phyloP scores from a whole-genome alignment of 2,113 vertebrate genomes.

The Poeciliopsis occidentalis region DNA sequence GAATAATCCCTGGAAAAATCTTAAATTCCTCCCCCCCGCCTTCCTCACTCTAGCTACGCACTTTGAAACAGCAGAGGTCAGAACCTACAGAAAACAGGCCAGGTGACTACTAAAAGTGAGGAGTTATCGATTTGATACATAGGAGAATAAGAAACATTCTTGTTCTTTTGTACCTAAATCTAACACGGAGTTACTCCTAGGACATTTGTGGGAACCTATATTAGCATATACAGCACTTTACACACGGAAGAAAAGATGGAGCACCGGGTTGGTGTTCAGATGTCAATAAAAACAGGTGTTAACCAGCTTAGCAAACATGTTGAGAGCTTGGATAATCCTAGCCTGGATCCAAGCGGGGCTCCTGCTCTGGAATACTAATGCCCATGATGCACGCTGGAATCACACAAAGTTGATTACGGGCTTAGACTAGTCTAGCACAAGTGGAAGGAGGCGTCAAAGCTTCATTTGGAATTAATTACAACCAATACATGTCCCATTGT shows the following conservation, averaged over 20 bases:
- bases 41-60: conserved; percentile 53
- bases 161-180: background rate
- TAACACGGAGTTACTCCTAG: background rate
- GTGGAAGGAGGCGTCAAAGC: conserved; percentile 39
- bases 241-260: conserved; percentile 45
- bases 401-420: conserved; percentile 56
- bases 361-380: conserved; percentile 76
- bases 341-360: conserved; percentile 65
- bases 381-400: conserved; percentile 58
- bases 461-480: conserved; percentile 35
- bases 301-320: conserved; percentile 81
- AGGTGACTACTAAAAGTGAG: background rate
- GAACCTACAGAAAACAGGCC: conserved; percentile 34
- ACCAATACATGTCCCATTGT: conserved; percentile 9
- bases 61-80: conserved; percentile 45
- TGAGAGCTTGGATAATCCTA: conserved; percentile 79
- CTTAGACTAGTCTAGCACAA: conserved; percentile 38
- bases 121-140: conserved; percentile 28
- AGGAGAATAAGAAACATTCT: conserved; percentile 23
- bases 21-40: conserved; percentile 62
- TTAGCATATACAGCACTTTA: conserved; percentile 7
- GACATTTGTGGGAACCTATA: background rate
- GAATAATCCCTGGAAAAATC: conserved; percentile 69
- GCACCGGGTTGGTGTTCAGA: conserved; percentile 56
- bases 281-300: conserved; percentile 85